Evolutionary conservation across 1,140 invertebrate genomes (phyloP).

Genomic region (Heliothis subflexa): DNA sequence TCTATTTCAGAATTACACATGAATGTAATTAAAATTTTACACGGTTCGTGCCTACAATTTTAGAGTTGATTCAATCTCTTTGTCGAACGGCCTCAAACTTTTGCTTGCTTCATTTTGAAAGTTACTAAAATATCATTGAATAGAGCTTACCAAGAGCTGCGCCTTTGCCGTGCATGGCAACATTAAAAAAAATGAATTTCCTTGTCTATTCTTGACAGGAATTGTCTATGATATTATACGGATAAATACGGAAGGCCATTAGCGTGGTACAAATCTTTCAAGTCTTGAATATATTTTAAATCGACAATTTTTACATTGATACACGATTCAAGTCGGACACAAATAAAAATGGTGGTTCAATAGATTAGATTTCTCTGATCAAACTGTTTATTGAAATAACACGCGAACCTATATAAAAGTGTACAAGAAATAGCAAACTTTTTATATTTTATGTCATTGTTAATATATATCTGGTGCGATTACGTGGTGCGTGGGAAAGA

Average conservation of each 20-base stretch:
- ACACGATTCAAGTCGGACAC: conserved; percentile 82
- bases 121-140: too few relatives aligned
- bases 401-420: conserved; percentile 56
- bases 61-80: too few relatives aligned
- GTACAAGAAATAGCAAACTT: conserved; percentile 59
- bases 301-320: conserved; percentile 66
- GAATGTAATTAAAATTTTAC: too few relatives aligned
- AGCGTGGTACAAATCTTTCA: conserved; percentile 26
- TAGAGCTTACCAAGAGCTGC: background rate
- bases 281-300: conserved; percentile 52
- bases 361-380: conserved; percentile 69
- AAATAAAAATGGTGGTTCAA: conserved; percentile 86
- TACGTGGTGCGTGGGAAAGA: conserved; percentile 74
- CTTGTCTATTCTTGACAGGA: conserved; percentile 49
- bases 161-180: background rate
- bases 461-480: conserved; percentile 66
- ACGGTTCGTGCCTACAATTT: too few relatives aligned
- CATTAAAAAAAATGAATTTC: background rate
- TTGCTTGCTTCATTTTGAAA: too few relatives aligned
- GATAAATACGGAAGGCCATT: conserved; percentile 50
- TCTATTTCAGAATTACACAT: too few relatives aligned
- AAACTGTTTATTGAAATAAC: conserved; percentile 70
- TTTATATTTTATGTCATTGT: conserved; percentile 58
- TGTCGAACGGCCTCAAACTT: too few relatives aligned
- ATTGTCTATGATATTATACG: conserved; percentile 57